phyloP scores from a whole-genome alignment of 2,113 vertebrate genomes.

The Scatophagus argus region DNA sequence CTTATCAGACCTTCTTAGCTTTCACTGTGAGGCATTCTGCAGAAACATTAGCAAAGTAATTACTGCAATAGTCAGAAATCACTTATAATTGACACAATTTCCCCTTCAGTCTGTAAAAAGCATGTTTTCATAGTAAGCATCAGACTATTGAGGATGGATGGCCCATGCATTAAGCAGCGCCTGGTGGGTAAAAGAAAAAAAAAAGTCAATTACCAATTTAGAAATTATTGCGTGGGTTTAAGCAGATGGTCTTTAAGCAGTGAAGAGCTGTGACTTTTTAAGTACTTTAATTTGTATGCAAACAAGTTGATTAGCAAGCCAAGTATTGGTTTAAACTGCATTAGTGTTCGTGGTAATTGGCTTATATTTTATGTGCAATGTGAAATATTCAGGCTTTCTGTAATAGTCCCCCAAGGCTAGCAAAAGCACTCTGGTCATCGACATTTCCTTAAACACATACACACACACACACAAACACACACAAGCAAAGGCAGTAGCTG shows the following conservation, averaged over 20 bases:
- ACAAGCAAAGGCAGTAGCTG: conserved; percentile 5
- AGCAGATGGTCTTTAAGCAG: conserved; percentile 73
- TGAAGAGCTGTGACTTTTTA: conserved; percentile 72
- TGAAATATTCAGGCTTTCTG: conserved; percentile 61
- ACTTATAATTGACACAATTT: conserved; percentile 70
- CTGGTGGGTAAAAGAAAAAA: conserved; percentile 56
- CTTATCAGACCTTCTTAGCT: conserved; percentile 69
- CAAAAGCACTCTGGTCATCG: conserved; percentile 46
- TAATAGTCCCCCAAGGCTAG: conserved; percentile 58
- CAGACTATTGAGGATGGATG: conserved; percentile 63
- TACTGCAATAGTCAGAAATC: conserved; percentile 68
- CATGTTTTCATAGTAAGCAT: conserved; percentile 64
- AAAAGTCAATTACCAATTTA: conserved; percentile 76
- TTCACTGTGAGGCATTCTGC: conserved; percentile 56
- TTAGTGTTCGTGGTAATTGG: conserved; percentile 79
- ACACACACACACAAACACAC: conserved; percentile 49
- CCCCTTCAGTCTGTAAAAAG: conserved; percentile 58
- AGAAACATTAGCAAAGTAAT: conserved; percentile 73
- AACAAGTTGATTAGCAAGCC: conserved; percentile 78
- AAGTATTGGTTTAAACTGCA: conserved; percentile 77
- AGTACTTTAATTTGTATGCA: conserved; percentile 80
- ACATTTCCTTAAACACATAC: conserved; percentile 47
- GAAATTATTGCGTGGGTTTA: conserved; percentile 66
- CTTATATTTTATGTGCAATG: conserved; percentile 77
- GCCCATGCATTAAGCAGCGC: conserved; percentile 45